Conservation (phyloP, 1,140 invertebrate genomes). For the Calliopsis andreniformis region DNA sequence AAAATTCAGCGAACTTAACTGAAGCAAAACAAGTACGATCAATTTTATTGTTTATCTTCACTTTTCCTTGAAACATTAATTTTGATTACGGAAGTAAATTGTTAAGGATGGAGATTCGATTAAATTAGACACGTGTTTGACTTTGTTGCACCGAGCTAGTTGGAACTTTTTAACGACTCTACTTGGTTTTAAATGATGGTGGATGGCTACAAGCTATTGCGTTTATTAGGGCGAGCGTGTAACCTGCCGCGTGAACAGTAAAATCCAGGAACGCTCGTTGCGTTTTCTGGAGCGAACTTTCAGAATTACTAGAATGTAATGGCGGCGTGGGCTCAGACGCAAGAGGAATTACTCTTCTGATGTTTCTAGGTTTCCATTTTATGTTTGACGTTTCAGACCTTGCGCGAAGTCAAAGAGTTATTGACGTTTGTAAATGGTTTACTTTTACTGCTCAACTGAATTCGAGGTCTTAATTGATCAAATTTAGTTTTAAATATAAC, state of each 20-base stretch:
- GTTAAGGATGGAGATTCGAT: background rate
- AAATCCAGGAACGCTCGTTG: constrained; percentile 10
- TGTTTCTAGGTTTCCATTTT: background rate
- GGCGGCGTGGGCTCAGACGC: background rate
- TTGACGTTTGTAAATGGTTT: no score
- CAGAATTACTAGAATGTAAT: constrained; percentile 2
- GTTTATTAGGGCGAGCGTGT: background rate
- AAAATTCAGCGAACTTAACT: no score
- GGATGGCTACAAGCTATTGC: constrained; percentile 11
- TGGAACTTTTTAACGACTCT: constrained; percentile 9
- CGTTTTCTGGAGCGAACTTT: constrained; percentile 3
- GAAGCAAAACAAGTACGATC: no score
- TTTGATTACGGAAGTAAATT: constrained; percentile 3
- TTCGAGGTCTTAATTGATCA: no score
- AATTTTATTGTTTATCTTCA: no score
- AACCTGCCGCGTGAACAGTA: background rate
- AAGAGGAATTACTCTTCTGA: background rate
- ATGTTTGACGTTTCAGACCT: background rate
- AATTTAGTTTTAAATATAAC: no score
- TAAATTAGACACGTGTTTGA: constrained; percentile 9
- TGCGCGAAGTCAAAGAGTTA: background rate
- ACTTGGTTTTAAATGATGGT: constrained; percentile 3
- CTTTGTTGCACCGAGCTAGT: background rate
- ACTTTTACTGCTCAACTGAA: no score
- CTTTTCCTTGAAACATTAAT: no score